Conservation (phyloP, 1,140 invertebrate genomes). For the Drosophila biarmipes region DNA sequence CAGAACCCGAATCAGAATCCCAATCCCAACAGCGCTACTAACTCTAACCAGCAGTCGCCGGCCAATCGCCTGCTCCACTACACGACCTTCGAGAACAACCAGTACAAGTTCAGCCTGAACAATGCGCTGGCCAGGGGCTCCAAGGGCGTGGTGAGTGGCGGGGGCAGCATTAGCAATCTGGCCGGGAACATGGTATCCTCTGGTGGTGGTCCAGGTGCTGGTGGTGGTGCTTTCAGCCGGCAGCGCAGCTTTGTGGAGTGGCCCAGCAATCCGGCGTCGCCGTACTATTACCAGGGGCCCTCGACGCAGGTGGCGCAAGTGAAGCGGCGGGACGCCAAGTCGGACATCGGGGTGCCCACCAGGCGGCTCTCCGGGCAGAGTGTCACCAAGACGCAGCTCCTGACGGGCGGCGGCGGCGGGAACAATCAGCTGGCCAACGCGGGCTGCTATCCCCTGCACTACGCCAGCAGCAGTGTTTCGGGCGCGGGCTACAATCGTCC, state of each 20-base stretch:
- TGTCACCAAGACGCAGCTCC: conserved; percentile 77
- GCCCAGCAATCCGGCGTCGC: conserved; percentile 79
- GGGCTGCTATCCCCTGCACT: conserved; percentile 74
- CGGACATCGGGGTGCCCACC: conserved; percentile 82
- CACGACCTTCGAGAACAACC: conserved; percentile 84
- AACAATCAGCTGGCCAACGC: conserved; percentile 63
- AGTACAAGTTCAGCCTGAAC: conserved; percentile 84
- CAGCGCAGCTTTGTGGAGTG: conserved; percentile 81
- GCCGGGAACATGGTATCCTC: conserved; percentile 33
- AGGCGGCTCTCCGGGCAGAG: conserved; percentile 75
- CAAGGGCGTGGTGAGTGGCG: conserved; percentile 21
- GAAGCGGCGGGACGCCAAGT: conserved; percentile 80
- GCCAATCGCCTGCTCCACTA: conserved; percentile 80
- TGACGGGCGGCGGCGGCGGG: conserved; percentile 52
- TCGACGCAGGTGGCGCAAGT: conserved; percentile 54
- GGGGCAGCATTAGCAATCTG: conserved; percentile 69
- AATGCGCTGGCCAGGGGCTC: conserved; percentile 65
- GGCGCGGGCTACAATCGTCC: conserved; percentile 55
- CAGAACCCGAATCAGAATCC: neutral
- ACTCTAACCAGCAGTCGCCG: conserved; percentile 39
- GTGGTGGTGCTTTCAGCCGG: conserved; percentile 62
- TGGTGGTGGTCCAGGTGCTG: conserved; percentile 35
- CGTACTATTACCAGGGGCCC: conserved; percentile 79
- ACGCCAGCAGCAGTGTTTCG: conserved; percentile 60
- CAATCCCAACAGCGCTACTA: conserved; percentile 58